A percentile compares a stretch with the other conserved stretches of the same genome.
phyloP scores from a whole-genome alignment of 2,888 invertebrate species.

The Azorinus chamasolen region DNA sequence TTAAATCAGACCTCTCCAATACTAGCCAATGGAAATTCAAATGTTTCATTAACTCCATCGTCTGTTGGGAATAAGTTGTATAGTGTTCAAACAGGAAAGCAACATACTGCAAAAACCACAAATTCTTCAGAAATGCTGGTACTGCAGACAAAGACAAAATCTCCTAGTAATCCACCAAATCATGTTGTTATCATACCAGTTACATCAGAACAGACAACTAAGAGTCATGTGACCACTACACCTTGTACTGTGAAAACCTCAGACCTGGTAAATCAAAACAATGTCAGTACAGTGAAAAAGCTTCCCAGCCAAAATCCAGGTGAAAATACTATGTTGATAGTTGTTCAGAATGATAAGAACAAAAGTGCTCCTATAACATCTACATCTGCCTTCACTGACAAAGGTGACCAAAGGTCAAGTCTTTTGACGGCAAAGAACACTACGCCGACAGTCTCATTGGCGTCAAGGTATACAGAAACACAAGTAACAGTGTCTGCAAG shows the following conservation, averaged over 20 bases:
- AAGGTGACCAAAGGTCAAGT: background rate
- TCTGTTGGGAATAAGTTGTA: too few species aligned
- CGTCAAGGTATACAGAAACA: constrained; percentile 16
- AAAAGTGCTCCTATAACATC: background rate
- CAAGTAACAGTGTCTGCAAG: constrained; percentile 47
- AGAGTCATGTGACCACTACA: background rate
- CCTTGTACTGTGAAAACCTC: constrained; percentile 4
- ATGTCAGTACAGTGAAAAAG: background rate
- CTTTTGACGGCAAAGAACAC: constrained; percentile 5
- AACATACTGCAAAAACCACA: too few species aligned
- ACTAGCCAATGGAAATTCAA: constrained; percentile 6
- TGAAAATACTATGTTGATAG: constrained; percentile 43
- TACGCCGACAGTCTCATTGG: background rate
- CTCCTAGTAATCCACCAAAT: constrained; percentile 33
- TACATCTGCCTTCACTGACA: background rate
- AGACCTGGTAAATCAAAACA: background rate
- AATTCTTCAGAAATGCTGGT: constrained; percentile 19
- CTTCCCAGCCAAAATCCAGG: background rate
- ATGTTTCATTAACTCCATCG: too few species aligned
- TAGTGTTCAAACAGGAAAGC: background rate
- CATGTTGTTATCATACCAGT: constrained; percentile 63
- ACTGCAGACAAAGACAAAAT: constrained; percentile 24
- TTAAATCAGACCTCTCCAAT: constrained; percentile 37
- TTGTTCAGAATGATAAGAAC: constrained; percentile 43
- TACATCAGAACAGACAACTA: constrained; percentile 41